Evolutionary conservation across 1,140 invertebrate genomes (phyloP), one percentile per base, ranked within the genome.

Genomic region (Cyrtorhinus lividipennis): DNA sequence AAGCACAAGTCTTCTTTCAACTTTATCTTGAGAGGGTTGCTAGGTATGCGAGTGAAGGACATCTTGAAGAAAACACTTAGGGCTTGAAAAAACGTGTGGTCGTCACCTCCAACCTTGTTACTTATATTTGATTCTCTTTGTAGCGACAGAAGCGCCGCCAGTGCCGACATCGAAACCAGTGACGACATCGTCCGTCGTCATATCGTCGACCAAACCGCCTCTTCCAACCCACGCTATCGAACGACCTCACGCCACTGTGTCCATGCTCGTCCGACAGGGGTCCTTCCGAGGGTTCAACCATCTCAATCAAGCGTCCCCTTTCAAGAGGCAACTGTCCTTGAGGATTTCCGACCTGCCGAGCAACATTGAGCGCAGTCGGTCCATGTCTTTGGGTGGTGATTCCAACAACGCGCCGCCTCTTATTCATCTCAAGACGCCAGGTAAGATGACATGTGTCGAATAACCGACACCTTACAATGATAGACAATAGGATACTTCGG

Each of bases 261-360:
- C 88, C 63, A 87, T 97, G 84, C 77, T 98, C 18, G 86, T 95
- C 72, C 78, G 95, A 12, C 94, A 98, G 23, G 64, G 64, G 2
- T 65, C 64, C 1, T 65, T 65, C 45, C 79, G 94, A 26, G 87
- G 86, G 70, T 95, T 88, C 76, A 84, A 80, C 71, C 87, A 83
- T 70, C 76, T 88, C 63, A 87, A 84, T 66, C 83, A 87, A 67
- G 80, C 81, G 64, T 96, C 92, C 25, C 94, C 94, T 5, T 97
- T 98, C 75, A 98, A 98, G 77, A 79, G 94, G 23, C 92, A 97
- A 73, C 85, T 95, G 75, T 97, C 93, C 65, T 79, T 98, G 65
- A 83, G 93, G 56, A 82, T 96, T 66, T 90, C 86, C 71, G 93
- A 96, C 77, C 80, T 97, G 72, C 93, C 94, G 59, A 95, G 92